A percentile compares a stretch with the other conserved stretches of the same genome.
phyloP scores from a whole-genome alignment of 2,113 vertebrate species.

The Stercorarius parasiticus region DNA sequence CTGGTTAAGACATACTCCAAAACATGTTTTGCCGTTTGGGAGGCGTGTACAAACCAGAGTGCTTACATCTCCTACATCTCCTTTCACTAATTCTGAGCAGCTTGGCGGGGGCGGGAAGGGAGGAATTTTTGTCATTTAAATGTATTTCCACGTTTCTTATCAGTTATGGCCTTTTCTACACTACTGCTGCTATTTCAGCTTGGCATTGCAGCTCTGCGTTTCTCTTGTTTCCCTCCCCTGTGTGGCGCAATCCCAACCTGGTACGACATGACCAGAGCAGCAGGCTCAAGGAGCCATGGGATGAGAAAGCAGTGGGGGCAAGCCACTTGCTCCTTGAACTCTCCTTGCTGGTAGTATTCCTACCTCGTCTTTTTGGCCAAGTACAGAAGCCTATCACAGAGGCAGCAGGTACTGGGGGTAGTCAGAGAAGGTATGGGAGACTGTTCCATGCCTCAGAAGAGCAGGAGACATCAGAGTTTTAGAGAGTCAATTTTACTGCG shows the following conservation, averaged over 20 bases:
- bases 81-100: neutral
- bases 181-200: neutral
- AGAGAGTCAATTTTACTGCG: neutral
- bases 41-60: neutral
- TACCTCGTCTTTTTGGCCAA: neutral
- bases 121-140: neutral
- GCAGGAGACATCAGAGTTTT: neutral
- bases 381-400: neutral
- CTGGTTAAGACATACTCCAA: neutral
- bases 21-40: neutral
- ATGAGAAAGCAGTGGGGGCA: fast-evolving
- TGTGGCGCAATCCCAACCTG: fast-evolving
- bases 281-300: neutral
- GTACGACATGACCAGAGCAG: too few species aligned
- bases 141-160: neutral
- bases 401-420: fast-evolving
- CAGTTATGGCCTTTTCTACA: neutral
- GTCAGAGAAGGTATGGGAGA: neutral
- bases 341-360: neutral
- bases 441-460: neutral
- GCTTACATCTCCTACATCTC: neutral
- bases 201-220: neutral
- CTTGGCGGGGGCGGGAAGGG: fast-evolving
- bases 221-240: neutral
- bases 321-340: neutral